phyloP scores from a whole-genome alignment of 1,140 invertebrate species.

The Caerostris darwini region DNA sequence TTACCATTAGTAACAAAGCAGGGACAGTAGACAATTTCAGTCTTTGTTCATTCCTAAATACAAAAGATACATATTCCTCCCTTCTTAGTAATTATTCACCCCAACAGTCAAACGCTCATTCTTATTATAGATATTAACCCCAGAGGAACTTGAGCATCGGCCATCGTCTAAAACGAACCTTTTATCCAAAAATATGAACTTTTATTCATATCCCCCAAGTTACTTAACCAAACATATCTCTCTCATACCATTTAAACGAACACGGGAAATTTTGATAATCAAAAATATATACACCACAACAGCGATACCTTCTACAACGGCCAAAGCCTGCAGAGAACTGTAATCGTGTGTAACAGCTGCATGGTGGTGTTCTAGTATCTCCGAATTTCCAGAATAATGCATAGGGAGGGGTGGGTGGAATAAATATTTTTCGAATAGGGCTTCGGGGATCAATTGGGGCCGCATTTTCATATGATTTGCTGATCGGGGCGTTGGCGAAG shows the following conservation, averaged over 20 bases:
- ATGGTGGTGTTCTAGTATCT: not conserved
- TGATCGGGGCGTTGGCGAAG: conserved; percentile 55
- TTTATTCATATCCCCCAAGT: not conserved
- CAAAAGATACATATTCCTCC: too few species aligned
- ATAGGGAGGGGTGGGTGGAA: not conserved
- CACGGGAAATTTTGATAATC: conserved; percentile 18
- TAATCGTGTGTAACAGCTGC: not conserved
- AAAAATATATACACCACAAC: not conserved
- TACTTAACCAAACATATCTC: not conserved
- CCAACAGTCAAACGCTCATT: not conserved
- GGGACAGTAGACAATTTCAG: too few species aligned
- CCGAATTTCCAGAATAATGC: not conserved
- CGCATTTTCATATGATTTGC: conserved; percentile 63
- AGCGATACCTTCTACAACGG: not conserved
- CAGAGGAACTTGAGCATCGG: not conserved
- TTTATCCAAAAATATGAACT: not conserved
- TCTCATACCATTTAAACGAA: not conserved
- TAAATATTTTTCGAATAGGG: conserved; percentile 70
- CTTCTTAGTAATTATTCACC: not conserved
- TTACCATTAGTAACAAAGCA: too few species aligned
- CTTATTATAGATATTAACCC: not conserved
- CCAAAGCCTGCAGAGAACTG: not conserved
- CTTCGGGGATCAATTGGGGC: conserved; percentile 71
- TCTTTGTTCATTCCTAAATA: too few species aligned
- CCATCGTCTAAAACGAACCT: not conserved